Percentiles rank a stretch among this genome's conserved stretches.
phyloP scores from a whole-genome alignment of 92 coral and sea anemone species.

The Pocillopora grandis region DNA sequence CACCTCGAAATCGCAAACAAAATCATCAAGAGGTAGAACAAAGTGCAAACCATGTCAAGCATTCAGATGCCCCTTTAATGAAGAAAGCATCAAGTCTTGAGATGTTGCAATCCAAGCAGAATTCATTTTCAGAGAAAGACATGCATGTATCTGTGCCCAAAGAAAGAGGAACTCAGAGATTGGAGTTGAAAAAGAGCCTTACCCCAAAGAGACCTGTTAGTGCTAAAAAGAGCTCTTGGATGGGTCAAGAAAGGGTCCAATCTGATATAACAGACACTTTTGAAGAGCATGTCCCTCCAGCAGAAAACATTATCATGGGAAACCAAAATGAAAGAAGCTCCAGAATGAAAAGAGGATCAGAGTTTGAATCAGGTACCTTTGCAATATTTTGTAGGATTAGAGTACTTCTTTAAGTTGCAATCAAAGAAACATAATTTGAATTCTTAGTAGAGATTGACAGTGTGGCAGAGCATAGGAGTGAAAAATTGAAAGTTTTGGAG shows the following conservation, averaged over 20 bases:
- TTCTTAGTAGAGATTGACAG: too few species aligned
- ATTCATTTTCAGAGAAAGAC: not conserved
- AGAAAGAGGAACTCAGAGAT: conserved; percentile 26
- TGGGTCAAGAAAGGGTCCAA: conserved; percentile 25
- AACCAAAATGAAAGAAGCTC: not conserved
- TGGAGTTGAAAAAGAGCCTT: conserved; percentile 37
- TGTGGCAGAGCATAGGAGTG: too few species aligned
- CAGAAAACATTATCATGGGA: conserved; percentile 21
- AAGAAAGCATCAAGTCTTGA: conserved; percentile 44
- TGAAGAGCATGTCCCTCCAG: conserved; percentile 66
- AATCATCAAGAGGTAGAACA: conserved; percentile 7
- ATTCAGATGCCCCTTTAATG: conserved; percentile 18
- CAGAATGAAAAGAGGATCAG: conserved; percentile 14
- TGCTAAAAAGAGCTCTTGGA: conserved; percentile 45
- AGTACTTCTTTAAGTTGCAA: too few species aligned
- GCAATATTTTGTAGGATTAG: not conserved
- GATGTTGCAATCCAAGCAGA: conserved; percentile 17
- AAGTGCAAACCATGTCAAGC: conserved; percentile 13
- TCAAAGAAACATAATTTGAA: too few species aligned
- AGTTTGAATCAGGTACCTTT: conserved; percentile 27
- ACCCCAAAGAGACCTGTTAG: conserved; percentile 66
- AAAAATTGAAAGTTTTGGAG: too few species aligned
- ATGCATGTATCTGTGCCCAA: not conserved
- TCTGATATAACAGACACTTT: conserved; percentile 54
- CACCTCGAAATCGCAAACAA: conserved; percentile 33